Conservation (phyloP, 2,113 vertebrate genomes). For the Mastomys coucha region DNA sequence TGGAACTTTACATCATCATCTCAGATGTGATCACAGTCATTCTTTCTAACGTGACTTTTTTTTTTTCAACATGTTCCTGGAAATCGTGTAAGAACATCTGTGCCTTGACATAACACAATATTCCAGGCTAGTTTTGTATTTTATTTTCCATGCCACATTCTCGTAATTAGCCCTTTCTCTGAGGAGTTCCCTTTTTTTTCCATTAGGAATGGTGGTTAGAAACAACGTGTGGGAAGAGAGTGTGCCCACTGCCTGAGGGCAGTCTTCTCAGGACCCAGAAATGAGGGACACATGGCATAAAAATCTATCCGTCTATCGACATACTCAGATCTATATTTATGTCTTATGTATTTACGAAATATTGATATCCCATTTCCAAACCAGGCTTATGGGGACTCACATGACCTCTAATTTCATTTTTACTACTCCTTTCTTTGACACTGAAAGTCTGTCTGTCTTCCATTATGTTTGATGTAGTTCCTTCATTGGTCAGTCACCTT, state of each 20-base stretch:
- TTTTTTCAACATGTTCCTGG: neutral
- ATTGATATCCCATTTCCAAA: neutral
- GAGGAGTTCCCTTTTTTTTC: neutral
- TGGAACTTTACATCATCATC: neutral
- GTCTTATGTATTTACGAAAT: neutral
- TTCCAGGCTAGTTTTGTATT: neutral
- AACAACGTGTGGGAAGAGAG: neutral
- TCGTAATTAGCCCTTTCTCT: neutral
- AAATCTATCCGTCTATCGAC: neutral
- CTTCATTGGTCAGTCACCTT: neutral
- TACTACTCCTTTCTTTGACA: neutral
- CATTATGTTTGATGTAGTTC: neutral
- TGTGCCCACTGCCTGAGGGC: neutral
- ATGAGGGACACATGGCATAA: neutral
- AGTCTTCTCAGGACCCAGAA: neutral
- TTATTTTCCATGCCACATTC: neutral
- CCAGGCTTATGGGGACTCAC: neutral
- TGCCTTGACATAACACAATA: neutral
- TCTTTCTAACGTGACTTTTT: neutral
- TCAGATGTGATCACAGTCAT: neutral
- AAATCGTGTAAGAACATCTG: neutral
- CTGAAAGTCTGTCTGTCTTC: neutral
- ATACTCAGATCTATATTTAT: neutral
- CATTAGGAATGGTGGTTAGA: conserved; percentile 9
- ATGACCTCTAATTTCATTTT: neutral